Evolutionary conservation across 1,140 invertebrate species (phyloP).

Genomic region (Pogonus chalceus): DNA sequence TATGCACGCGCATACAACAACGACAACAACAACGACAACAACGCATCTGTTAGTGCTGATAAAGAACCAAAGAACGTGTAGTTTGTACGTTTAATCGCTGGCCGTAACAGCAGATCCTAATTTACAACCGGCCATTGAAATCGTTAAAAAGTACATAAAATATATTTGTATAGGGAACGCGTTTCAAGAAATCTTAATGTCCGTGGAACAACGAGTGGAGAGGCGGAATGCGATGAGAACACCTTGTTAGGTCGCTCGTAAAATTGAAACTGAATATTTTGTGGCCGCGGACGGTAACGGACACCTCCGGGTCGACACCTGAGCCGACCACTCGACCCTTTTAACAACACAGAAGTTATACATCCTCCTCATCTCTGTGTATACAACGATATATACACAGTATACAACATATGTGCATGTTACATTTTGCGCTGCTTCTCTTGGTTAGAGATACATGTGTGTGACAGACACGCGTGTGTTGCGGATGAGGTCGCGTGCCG

Average conservation of each 20-base stretch:
- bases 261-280: slow-evolving; percentile 7
- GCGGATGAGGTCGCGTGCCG: background rate
- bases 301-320: background rate
- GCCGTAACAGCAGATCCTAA: slow-evolving; percentile 20
- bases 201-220: background rate
- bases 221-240: background rate
- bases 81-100: background rate
- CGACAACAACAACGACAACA: too few relatives aligned
- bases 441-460: background rate
- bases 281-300: background rate
- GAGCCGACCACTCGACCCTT: too few relatives aligned
- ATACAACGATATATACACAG: too few relatives aligned
- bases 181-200: slow-evolving; percentile 6
- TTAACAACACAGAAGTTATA: background rate
- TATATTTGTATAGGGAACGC: slow-evolving; percentile 4
- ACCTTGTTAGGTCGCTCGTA: slow-evolving; percentile 4
- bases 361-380: too few relatives aligned
- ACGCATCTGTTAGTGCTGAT: background rate
- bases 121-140: slow-evolving; percentile 14
- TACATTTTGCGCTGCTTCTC: too few relatives aligned
- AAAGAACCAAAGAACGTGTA: background rate
- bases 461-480: background rate
- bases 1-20: background rate
- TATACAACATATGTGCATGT: too few relatives aligned
- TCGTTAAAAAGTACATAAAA: slow-evolving; percentile 7